phyloP scores from a whole-genome alignment of 2,888 invertebrate species.

The Dicyrtoma fusca region DNA sequence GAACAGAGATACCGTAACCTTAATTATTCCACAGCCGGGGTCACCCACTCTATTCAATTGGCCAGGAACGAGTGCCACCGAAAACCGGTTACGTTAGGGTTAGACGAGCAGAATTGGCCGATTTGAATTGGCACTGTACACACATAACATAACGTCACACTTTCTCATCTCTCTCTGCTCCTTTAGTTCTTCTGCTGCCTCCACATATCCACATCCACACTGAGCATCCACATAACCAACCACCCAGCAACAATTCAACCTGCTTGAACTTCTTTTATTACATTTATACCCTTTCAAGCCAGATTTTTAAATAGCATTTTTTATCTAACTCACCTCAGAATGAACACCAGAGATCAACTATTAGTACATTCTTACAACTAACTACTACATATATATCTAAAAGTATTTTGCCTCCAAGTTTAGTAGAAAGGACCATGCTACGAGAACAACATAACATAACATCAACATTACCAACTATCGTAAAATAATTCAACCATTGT shows the following conservation, averaged over 20 bases:
- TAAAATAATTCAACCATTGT: conserved; percentile 25
- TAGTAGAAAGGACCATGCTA: no score
- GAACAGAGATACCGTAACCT: conserved; percentile 36
- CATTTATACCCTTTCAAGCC: conserved; percentile 8
- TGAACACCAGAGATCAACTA: neutral
- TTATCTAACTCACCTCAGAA: neutral
- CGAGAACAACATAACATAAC: neutral
- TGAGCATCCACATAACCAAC: conserved; percentile 17
- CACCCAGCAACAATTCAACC: conserved; percentile 32
- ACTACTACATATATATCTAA: neutral
- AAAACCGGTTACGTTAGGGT: conserved; percentile 37
- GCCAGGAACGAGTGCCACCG: conserved; percentile 33
- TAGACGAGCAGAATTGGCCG: conserved; percentile 34
- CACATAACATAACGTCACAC: conserved; percentile 30
- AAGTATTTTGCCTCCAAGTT: neutral
- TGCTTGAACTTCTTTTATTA: conserved; percentile 31
- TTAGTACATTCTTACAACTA: conserved; percentile 1
- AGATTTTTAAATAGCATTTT: conserved; percentile 20
- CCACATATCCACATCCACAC: neutral
- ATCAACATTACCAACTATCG: conserved; percentile 1
- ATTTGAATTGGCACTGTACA: conserved; percentile 28
- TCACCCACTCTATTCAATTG: conserved; percentile 30
- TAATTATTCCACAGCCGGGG: conserved; percentile 34
- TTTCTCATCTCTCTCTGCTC: conserved; percentile 20
- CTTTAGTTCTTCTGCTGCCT: conserved; percentile 6